These are phyloP conservation scores for Petrocephalus sullivani DNA, from an alignment of 2,797 vertebrate species.

Conservation along the genomic window DNA sequence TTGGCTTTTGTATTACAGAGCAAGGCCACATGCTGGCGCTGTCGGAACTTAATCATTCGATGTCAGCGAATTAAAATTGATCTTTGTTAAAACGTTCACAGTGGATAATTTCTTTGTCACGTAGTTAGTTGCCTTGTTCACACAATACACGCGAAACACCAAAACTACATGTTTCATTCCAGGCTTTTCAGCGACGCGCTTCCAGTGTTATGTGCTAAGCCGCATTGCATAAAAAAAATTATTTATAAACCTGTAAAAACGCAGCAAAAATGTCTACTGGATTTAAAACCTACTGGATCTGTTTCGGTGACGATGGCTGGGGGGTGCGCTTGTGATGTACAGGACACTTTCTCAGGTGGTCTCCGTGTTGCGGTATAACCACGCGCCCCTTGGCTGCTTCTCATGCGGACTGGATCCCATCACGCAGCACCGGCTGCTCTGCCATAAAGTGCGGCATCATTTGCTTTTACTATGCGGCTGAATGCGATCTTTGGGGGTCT, in stretches of 20 bases:
- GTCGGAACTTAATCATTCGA: neutral
- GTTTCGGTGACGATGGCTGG: neutral
- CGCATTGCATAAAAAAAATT: neutral
- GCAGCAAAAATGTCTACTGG: neutral
- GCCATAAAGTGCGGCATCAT: neutral
- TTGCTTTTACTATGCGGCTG: neutral
- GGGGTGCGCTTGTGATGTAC: neutral
- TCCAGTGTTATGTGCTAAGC: neutral
- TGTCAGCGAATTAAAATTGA: neutral
- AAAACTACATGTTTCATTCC: too few relatives aligned
- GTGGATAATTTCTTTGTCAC: neutral
- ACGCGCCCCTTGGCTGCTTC: neutral
- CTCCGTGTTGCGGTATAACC: neutral
- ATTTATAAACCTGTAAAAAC: neutral
- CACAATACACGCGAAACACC: neutral
- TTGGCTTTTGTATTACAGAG: neutral
- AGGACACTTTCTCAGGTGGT: neutral
- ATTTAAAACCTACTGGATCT: neutral
- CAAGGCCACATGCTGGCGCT: conserved; percentile 16
- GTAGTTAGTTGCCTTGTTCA: neutral
- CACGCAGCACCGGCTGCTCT: neutral
- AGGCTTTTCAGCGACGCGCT: neutral
- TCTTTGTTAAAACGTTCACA: neutral
- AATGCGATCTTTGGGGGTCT: neutral
- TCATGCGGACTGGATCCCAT: neutral